phyloP scores from a whole-genome alignment of 1,140 invertebrate genomes.

The Trichonephila inaurata region DNA sequence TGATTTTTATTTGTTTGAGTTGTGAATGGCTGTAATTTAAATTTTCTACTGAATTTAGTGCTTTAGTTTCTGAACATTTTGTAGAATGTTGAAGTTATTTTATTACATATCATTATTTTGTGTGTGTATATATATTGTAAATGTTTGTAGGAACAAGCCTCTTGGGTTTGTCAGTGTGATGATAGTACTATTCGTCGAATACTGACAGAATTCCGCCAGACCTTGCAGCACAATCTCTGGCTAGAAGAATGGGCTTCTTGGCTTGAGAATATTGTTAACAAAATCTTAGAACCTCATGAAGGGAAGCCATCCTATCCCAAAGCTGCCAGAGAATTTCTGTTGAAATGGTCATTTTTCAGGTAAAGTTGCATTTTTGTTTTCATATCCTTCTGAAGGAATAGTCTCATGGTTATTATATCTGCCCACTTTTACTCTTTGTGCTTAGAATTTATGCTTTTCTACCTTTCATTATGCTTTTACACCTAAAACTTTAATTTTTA shows the following conservation, averaged over 20 bases:
- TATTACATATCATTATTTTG: too few relatives aligned
- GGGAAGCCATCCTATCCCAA: conserved; percentile 91
- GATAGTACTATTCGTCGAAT: conserved; percentile 91
- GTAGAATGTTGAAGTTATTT: not conserved
- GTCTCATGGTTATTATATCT: not conserved
- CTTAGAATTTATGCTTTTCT: too few relatives aligned
- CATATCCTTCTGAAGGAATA: not conserved
- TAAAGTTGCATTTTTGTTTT: conserved; percentile 79
- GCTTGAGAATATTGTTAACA: conserved; percentile 94
- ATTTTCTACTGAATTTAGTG: too few relatives aligned
- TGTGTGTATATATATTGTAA: too few relatives aligned
- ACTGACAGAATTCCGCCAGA: conserved; percentile 96
- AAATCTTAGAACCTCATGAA: conserved; percentile 93
- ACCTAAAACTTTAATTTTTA: too few relatives aligned
- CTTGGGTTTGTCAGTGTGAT: conserved; percentile 98
- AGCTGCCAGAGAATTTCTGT: conserved; percentile 92
- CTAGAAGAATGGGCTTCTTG: conserved; percentile 98
- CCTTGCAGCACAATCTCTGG: conserved; percentile 94
- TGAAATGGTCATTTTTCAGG: conserved; percentile 99
- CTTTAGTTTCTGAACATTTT: too few relatives aligned
- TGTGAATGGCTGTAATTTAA: too few relatives aligned
- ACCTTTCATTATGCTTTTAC: too few relatives aligned
- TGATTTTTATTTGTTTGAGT: too few relatives aligned
- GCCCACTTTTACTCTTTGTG: too few relatives aligned
- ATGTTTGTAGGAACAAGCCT: conserved; percentile 86